These are phyloP conservation scores for Subanguina moxae DNA, from an alignment of 1,140 invertebrate species.

Conservation along the genomic window DNA sequence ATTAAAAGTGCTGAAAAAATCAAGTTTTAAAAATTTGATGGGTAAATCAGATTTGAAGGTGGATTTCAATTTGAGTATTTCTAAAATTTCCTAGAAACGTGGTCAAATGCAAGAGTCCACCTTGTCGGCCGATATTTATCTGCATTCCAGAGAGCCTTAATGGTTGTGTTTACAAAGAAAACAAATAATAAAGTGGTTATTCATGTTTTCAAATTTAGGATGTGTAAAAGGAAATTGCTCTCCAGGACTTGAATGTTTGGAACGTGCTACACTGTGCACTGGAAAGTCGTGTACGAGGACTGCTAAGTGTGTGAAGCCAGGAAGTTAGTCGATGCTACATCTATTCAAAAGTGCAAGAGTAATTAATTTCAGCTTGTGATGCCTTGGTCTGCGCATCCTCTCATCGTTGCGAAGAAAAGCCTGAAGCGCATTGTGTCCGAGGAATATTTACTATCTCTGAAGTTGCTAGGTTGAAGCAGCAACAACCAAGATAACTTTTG, in stretches of 20 bases:
- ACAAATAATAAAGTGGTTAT: neutral
- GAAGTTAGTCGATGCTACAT: conserved; percentile 17
- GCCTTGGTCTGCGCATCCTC: conserved; percentile 28
- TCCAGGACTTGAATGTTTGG: conserved; percentile 27
- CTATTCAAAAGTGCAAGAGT: neutral
- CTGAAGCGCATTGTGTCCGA: conserved; percentile 21
- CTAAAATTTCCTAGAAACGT: no score
- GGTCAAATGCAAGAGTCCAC: conserved; percentile 21
- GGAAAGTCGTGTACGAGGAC: conserved; percentile 25
- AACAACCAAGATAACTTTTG: neutral
- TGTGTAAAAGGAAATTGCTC: conserved; percentile 17
- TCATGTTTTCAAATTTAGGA: conserved; percentile 13
- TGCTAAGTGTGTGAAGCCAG: conserved; percentile 24
- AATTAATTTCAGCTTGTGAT: conserved; percentile 30
- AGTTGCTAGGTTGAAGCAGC: conserved; percentile 3
- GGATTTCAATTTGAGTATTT: no score
- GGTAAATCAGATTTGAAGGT: no score
- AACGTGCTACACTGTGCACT: conserved; percentile 24
- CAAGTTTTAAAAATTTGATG: no score
- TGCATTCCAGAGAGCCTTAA: conserved; percentile 6
- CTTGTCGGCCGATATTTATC: conserved; percentile 22
- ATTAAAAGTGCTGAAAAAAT: no score
- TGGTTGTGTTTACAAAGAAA: neutral
- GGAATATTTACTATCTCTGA: conserved; percentile 30
- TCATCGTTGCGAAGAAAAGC: conserved; percentile 22